Conservation (phyloP, 2,113 vertebrate species). For the Psophia crepitans region DNA sequence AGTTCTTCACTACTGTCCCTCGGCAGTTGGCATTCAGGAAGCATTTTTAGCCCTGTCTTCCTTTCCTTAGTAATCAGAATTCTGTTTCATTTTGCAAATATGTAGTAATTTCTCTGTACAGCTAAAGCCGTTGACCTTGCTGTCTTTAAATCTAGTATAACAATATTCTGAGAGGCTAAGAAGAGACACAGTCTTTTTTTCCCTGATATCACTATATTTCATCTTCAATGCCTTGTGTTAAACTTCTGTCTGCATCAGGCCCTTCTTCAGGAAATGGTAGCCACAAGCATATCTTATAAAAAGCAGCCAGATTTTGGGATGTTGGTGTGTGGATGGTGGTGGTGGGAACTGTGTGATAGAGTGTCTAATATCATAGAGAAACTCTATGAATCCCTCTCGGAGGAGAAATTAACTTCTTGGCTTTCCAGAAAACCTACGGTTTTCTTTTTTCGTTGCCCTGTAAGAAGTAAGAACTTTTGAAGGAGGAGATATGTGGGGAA, state of each 20-base stretch:
- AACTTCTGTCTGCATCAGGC: neutral
- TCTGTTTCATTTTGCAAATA: slow-evolving; percentile 7
- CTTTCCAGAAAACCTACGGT: neutral
- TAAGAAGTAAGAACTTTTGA: neutral
- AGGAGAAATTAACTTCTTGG: neutral
- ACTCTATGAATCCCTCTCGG: neutral
- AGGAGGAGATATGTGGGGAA: neutral
- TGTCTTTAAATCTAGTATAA: neutral
- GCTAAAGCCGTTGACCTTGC: neutral
- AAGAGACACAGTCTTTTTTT: neutral
- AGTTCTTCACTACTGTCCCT: neutral
- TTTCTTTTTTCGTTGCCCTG: neutral
- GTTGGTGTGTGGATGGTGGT: neutral
- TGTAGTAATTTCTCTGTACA: neutral
- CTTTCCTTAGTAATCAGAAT: neutral
- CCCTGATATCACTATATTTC: neutral
- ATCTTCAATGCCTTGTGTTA: neutral
- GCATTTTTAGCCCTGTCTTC: neutral
- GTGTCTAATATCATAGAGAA: neutral
- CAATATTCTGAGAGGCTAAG: neutral
- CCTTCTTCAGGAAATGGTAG: neutral
- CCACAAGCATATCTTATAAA: neutral
- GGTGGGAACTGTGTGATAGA: neutral
- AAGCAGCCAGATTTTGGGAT: neutral
- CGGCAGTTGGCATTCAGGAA: neutral